Percentiles rank a stretch among this genome's conserved stretches.
These are phyloP conservation scores for Gasterosteus nipponicus DNA, from an alignment of 2,113 vertebrate genomes.

Conservation along the genomic window DNA sequence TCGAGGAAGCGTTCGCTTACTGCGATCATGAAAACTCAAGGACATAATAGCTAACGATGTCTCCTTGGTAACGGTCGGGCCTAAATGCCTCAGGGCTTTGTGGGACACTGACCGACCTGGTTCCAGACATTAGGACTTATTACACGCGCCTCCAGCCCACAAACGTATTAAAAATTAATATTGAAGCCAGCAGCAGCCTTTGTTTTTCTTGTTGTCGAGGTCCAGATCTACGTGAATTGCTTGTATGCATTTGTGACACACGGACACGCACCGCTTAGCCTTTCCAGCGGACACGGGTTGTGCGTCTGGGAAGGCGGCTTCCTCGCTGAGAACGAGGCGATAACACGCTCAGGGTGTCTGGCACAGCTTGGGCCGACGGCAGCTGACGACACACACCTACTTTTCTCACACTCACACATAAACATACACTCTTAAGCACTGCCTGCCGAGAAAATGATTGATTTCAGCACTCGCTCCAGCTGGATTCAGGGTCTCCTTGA, in stretches of 20 bases:
- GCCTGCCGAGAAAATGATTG: constrained; percentile 32
- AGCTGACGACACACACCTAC: constrained; percentile 26
- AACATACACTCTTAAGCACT: constrained; percentile 8
- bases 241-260: not conserved
- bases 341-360: constrained; percentile 54
- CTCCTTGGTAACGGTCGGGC: not conserved
- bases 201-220: not conserved
- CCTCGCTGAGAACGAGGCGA: constrained; percentile 24
- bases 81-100: not conserved
- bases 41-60: not conserved
- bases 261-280: not conserved
- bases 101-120: not conserved
- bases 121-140: not conserved
- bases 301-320: constrained; percentile 2
- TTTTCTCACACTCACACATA: constrained; percentile 3
- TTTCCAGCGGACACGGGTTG: not conserved
- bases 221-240: not conserved
- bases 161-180: not conserved
- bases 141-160: not conserved
- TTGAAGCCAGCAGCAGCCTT: not conserved
- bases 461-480: constrained; percentile 9
- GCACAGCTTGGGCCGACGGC: constrained; percentile 60
- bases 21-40: not conserved
- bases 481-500: constrained; percentile 2
- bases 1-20: not conserved